Evolutionary conservation across 2,888 invertebrate species (phyloP), one percentile per base, ranked within the genome.

Genomic region (Brachynemurus nebulosus): DNA sequence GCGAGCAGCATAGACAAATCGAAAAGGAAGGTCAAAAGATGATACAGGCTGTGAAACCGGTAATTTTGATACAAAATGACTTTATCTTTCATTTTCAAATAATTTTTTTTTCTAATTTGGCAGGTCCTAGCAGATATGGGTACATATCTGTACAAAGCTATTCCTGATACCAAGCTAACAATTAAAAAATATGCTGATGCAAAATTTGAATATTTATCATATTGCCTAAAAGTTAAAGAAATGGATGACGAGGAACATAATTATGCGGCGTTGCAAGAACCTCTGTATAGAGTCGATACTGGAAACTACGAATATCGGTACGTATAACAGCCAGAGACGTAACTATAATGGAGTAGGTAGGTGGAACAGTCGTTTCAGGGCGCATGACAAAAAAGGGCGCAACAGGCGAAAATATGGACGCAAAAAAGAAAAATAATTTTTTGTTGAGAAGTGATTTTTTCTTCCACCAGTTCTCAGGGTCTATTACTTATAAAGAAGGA

Each of bases 161-260:
- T 99, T 55, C 98, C 98, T 0, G 98, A 99, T 61, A 98, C 97
- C 0, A 84, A 92, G 57, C 67, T 98, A 23, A 98, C 98, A 0
- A 92, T 99, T 33, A 86, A 90, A 54, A 96, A 96, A 59, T 99
- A 99, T 63, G 90, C 97, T 0, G 97, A 99, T 65, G 89, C 91
- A 0, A 99, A 99, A 65, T 99, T 98, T 63, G 97, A 99, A 58
- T 99, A 99, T 62, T 69, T 99, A 44, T 97, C 97, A 0, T 99
- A 98, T 62, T 99, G 98, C 59, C 69, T 99, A 45, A 99, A 98
- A 68, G 93, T 98, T 0, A 99, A 99, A 62, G 98, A 99, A 65
- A 88, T 99, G 89, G 98, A 99, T 55, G 98, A 99, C 59, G 98
- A 99, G 59, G 96, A 97, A 57, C 91, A 92, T 52, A 89, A 88